Conservation (phyloP, 1,140 invertebrate species). For the Caenorhabditis briggsae region DNA sequence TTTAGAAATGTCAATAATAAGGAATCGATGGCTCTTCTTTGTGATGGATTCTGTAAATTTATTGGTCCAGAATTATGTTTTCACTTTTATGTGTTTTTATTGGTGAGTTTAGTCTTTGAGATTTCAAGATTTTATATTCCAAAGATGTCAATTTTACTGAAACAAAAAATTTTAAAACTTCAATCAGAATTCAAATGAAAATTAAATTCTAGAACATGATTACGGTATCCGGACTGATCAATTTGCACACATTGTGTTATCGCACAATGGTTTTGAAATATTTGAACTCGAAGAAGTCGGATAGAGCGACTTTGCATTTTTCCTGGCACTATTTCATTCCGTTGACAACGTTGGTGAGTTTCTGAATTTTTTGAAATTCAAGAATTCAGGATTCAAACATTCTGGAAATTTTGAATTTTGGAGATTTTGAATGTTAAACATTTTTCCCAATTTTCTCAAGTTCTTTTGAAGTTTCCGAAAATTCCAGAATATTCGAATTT, state of each 20-base stretch:
- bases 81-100: neutral
- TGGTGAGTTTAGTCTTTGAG: neutral
- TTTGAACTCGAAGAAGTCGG: neutral
- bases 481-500: too few relatives aligned
- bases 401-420: too few relatives aligned
- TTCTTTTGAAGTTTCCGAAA: too few relatives aligned
- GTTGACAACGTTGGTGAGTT: neutral
- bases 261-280: constrained; percentile 18
- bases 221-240: constrained; percentile 25
- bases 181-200: neutral
- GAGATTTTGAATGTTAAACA: too few relatives aligned
- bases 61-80: neutral
- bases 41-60: neutral
- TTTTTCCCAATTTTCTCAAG: too few relatives aligned
- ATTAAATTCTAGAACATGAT: neutral
- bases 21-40: neutral
- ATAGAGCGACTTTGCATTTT: neutral
- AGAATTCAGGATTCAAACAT: too few relatives aligned
- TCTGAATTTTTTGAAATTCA: too few relatives aligned
- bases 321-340: constrained; percentile 2
- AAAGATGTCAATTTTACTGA: too few relatives aligned
- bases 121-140: too few relatives aligned
- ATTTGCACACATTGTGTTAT: constrained; percentile 12
- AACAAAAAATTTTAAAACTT: too few relatives aligned
- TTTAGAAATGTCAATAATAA: neutral